A percentile compares a stretch with the other conserved stretches of the same genome.
These are phyloP conservation scores for Bufo bufo DNA, from an alignment of 2,113 vertebrate genomes.

Conservation along the genomic window DNA sequence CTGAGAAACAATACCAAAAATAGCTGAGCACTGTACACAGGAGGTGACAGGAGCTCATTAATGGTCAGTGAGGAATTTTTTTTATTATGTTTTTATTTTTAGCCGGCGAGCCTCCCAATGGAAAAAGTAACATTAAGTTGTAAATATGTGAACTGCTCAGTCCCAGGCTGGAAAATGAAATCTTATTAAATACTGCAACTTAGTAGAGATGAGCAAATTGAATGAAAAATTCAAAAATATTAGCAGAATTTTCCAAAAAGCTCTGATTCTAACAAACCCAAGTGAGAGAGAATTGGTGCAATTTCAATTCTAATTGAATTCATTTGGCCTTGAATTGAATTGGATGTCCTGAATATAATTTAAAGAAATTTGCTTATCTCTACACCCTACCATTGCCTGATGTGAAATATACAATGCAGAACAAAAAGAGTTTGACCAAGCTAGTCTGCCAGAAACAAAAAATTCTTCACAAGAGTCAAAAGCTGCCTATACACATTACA, in stretches of 20 bases:
- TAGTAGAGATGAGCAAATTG: not conserved
- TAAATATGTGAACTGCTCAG: not conserved
- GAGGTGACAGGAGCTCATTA: slow-evolving; percentile 23
- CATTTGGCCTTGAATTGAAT: no score
- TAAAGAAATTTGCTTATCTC: no score
- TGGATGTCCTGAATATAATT: no score
- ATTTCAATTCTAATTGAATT: no score
- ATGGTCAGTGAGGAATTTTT: slow-evolving; percentile 3
- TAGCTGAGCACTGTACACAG: not conserved
- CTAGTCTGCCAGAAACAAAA: no score
- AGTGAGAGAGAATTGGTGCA: no score
- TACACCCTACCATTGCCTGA: not conserved
- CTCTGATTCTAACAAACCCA: no score
- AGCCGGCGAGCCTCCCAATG: not conserved
- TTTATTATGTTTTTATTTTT: not conserved
- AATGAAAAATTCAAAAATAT: no score
- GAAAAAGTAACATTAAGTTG: not conserved
- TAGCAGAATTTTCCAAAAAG: no score
- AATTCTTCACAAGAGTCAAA: no score
- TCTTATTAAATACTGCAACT: not conserved
- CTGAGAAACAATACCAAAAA: slow-evolving; percentile 24
- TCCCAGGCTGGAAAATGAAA: not conserved
- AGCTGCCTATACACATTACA: no score
- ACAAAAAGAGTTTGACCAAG: no score
- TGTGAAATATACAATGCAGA: not conserved